A percentile compares a stretch with the other conserved stretches of the same genome.
Conservation (phyloP, 2,113 vertebrate genomes). For the Apeltes quadracus region DNA sequence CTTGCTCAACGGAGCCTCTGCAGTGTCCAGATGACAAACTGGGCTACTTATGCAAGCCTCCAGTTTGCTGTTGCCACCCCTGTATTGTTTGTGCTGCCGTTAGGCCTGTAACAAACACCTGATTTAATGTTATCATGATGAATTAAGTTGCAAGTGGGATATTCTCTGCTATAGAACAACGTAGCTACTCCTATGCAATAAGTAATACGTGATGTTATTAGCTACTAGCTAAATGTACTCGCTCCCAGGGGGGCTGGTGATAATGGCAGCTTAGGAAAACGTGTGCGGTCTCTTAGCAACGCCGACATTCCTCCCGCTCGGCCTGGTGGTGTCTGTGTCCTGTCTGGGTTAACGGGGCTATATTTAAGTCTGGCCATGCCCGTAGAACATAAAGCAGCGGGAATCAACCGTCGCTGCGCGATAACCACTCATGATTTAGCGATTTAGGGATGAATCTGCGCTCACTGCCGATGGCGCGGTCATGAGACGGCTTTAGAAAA, state of each 20-base stretch:
- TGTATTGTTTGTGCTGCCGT: not conserved
- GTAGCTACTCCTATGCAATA: not conserved
- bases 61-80: no score
- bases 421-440: constrained; percentile 10
- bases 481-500: constrained; percentile 15
- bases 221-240: not conserved
- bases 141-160: not conserved
- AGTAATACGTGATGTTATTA: not conserved
- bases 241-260: not conserved
- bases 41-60: no score
- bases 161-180: not conserved
- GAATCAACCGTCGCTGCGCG: constrained; percentile 18
- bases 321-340: constrained; percentile 42
- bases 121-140: not conserved
- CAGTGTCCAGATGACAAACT: not conserved
- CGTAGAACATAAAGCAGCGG: constrained; percentile 22
- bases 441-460: constrained; percentile 27
- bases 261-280: constrained; percentile 28
- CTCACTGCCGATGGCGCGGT: constrained; percentile 11
- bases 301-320: constrained; percentile 1
- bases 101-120: not conserved
- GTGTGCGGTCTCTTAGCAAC: constrained; percentile 55
- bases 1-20: not conserved
- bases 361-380: constrained; percentile 45
- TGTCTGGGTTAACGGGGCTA: constrained; percentile 25